Conservation (phyloP, 2,797 vertebrate species). For the Dipus sagitta region DNA sequence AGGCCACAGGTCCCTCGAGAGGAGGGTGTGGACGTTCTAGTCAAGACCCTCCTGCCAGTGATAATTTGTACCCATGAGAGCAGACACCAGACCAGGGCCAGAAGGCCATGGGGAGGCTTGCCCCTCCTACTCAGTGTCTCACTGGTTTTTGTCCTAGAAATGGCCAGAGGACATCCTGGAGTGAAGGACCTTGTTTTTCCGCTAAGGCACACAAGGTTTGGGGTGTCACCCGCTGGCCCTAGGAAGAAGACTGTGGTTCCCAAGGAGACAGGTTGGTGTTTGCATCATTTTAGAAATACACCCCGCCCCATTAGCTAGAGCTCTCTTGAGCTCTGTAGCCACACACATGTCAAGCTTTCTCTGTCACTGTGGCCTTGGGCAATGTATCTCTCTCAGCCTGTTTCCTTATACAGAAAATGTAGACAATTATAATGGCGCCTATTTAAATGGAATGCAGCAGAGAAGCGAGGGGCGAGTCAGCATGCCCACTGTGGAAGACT, state of each 20-base stretch:
- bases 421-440: too few relatives aligned
- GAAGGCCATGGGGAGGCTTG: neutral
- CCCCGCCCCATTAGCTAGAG: neutral
- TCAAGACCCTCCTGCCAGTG: neutral
- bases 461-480: fast-evolving
- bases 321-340: neutral
- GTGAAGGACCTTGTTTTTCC: neutral
- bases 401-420: neutral
- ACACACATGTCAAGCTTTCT: too few relatives aligned
- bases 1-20: neutral
- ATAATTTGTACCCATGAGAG: neutral
- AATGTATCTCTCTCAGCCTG: neutral
- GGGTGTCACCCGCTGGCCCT: neutral
- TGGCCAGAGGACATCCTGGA: neutral
- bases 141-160: neutral
- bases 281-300: neutral
- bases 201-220: neutral
- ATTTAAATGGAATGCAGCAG: neutral
- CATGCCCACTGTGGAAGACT: too few relatives aligned
- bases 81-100: fast-evolving
- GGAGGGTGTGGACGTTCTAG: neutral
- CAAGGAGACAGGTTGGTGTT: neutral
- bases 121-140: neutral
- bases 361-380: neutral
- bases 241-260: neutral